Evolutionary conservation across 2,888 invertebrate species (phyloP).

Genomic region (Lypha dubia): DNA sequence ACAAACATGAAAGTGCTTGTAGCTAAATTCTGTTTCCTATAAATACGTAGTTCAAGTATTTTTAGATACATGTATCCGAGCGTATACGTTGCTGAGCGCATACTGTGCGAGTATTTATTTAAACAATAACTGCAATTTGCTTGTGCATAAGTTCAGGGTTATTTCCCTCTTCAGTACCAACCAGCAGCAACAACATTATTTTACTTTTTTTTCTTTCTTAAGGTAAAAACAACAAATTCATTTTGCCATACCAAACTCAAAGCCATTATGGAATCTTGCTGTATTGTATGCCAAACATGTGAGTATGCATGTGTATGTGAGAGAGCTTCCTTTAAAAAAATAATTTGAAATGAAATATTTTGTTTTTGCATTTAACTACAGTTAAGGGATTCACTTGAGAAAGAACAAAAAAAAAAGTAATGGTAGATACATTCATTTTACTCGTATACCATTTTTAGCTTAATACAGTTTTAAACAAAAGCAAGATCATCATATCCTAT

Average conservation of each 20-base stretch:
- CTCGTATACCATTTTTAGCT: background rate
- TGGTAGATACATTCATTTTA: background rate
- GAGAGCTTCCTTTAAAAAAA: background rate
- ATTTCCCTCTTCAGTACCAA: conserved; percentile 22
- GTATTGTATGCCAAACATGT: background rate
- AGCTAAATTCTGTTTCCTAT: conserved; percentile 12
- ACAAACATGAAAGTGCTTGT: conserved; percentile 12
- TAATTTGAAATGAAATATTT: background rate
- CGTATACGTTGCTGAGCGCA: background rate
- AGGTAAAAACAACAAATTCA: conserved; percentile 3
- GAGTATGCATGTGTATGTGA: background rate
- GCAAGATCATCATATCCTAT: background rate
- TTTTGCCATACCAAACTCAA: background rate
- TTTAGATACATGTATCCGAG: background rate
- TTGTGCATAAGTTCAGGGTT: conserved; percentile 38
- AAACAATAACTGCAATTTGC: conserved; percentile 17
- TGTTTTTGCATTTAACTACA: background rate
- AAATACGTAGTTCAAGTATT: background rate
- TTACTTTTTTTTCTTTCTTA: conserved; percentile 13
- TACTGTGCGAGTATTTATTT: background rate
- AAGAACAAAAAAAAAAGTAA: background rate
- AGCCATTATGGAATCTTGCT: background rate
- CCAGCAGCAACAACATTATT: conserved; percentile 1
- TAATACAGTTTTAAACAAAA: conserved; percentile 5
- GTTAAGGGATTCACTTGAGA: background rate